These are phyloP conservation scores for Choristoneura fumiferana DNA, from an alignment of 1,140 invertebrate species.

Conservation along the genomic window DNA sequence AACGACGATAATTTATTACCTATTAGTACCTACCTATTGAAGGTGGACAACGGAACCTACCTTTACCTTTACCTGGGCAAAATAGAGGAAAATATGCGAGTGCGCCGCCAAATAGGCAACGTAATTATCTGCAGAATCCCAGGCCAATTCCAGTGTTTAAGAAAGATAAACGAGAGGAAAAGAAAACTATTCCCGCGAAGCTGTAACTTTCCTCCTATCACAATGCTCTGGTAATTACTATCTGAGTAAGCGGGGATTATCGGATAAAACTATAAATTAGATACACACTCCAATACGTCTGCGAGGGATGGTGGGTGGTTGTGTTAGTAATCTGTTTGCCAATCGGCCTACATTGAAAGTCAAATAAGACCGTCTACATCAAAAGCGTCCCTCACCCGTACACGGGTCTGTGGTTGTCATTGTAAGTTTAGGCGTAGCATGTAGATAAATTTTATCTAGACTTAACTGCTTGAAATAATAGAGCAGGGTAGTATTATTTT, in stretches of 20 bases:
- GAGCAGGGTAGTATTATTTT: no score
- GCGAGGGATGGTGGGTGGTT: no score
- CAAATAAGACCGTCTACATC: no score
- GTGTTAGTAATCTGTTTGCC: neutral
- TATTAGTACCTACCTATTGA: no score
- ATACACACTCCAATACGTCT: neutral
- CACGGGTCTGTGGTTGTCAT: no score
- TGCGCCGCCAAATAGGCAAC: conserved; percentile 47
- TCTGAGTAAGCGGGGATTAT: conserved; percentile 11
- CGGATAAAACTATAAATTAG: conserved; percentile 11
- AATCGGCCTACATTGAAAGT: no score
- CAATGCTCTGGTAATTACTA: conserved; percentile 45
- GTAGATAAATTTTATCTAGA: no score
- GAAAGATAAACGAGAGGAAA: conserved; percentile 72
- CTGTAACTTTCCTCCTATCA: conserved; percentile 50
- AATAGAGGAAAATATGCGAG: conserved; percentile 25
- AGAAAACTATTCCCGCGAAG: conserved; percentile 56
- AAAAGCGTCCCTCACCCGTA: no score
- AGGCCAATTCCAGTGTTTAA: conserved; percentile 71
- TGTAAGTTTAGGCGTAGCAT: no score
- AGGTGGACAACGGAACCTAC: neutral
- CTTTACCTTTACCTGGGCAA: neutral
- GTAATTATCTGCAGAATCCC: conserved; percentile 69
- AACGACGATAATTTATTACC: no score
- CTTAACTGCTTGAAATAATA: no score